A percentile compares a stretch with the other conserved stretches of the same genome.
Conservation (phyloP, 2,113 vertebrate genomes). For the Atrichornis clamosus region DNA sequence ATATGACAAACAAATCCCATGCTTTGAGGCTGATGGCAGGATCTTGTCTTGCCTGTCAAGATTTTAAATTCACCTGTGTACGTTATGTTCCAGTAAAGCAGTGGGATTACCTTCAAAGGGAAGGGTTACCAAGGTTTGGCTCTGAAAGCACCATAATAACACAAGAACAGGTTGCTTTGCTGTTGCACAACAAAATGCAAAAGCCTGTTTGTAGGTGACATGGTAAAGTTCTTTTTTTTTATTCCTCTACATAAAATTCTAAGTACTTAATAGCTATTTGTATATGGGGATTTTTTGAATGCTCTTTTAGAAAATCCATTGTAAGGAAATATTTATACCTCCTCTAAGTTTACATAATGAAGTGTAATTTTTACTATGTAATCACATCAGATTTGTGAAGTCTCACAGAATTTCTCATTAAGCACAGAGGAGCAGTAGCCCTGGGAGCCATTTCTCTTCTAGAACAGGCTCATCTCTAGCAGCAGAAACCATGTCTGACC, state of each 20-base stretch:
- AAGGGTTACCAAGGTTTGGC: background rate
- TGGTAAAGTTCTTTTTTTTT: background rate
- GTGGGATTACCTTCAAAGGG: background rate
- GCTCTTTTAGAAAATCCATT: background rate
- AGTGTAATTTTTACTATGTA: background rate
- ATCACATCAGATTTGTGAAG: background rate
- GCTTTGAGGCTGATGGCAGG: background rate
- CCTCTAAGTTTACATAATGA: rapidly evolving
- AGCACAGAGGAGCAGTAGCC: background rate
- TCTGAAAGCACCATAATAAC: background rate
- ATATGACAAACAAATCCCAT: background rate
- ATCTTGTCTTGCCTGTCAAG: background rate
- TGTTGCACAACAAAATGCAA: background rate
- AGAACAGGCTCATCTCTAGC: background rate
- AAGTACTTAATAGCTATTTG: background rate
- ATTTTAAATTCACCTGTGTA: background rate
- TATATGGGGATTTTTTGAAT: background rate
- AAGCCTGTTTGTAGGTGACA: background rate
- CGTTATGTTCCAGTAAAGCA: background rate
- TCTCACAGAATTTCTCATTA: background rate
- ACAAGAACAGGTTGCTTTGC: background rate
- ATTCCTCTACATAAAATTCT: rapidly evolving
- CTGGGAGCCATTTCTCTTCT: background rate
- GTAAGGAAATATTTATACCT: background rate
- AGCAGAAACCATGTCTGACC: background rate